Evolutionary conservation across 2,888 invertebrate species (phyloP).

Genomic region (Folsomia candida): DNA sequence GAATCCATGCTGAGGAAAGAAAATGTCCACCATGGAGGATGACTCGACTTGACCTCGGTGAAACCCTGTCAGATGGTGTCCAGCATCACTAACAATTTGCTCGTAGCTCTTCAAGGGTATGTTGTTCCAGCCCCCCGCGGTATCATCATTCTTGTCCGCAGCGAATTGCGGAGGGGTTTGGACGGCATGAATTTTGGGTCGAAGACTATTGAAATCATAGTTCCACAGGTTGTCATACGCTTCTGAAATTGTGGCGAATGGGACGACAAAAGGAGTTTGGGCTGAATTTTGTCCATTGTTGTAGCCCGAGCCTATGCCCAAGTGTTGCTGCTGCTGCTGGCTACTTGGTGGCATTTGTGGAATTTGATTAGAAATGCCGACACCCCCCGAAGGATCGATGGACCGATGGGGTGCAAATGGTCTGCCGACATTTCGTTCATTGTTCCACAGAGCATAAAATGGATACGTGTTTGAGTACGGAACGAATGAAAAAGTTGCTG

Average conservation of each 20-base stretch:
- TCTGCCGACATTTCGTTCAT: neutral
- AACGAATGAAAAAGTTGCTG: neutral
- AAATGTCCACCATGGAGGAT: constrained; percentile 11
- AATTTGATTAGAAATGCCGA: constrained; percentile 1
- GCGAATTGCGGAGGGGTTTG: neutral
- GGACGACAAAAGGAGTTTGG: constrained; percentile 11
- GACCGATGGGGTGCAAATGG: neutral
- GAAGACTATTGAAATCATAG: constrained; percentile 18
- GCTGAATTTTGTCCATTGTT: constrained; percentile 12
- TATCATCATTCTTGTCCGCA: neutral
- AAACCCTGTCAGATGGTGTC: constrained; percentile 27
- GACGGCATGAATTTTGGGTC: neutral
- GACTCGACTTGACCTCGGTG: constrained; percentile 47
- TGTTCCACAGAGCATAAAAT: neutral
- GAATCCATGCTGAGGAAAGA: constrained; percentile 26
- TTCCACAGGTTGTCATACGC: constrained; percentile 30
- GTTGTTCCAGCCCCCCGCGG: constrained; percentile 11
- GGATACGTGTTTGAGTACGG: constrained; percentile 8
- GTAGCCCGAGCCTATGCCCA: neutral
- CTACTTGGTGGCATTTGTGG: neutral
- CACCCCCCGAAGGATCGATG: neutral
- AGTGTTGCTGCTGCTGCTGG: neutral
- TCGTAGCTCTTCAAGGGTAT: constrained; percentile 35
- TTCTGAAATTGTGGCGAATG: constrained; percentile 18
- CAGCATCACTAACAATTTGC: constrained; percentile 21